Percentiles rank a stretch among this genome's conserved stretches.
These are phyloP conservation scores for Akabosia matsudoensis DNA, from an alignment of 1,140 invertebrate genomes.

Conservation along the genomic window DNA sequence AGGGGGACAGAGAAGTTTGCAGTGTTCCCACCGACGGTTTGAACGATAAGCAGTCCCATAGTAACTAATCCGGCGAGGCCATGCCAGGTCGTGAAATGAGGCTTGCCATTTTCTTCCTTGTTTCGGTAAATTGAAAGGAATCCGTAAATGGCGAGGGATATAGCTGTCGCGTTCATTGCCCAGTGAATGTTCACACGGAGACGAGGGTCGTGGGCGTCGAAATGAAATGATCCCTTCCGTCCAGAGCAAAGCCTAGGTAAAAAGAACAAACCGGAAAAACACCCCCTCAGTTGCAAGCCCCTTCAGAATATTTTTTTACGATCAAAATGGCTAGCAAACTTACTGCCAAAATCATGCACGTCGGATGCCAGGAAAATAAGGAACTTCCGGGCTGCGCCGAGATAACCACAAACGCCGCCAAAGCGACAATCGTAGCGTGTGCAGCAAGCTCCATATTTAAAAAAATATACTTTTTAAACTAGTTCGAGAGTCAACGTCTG, in stretches of 20 bases:
- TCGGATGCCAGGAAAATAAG: conserved; percentile 36
- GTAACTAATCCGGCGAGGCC: conserved; percentile 16
- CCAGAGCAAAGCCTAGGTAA: conserved; percentile 3
- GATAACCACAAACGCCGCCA: conserved; percentile 21
- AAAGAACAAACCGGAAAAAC: not conserved
- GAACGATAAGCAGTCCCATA: not conserved
- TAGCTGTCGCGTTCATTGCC: not conserved
- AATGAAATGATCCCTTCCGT: conserved; percentile 19
- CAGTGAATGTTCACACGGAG: conserved; percentile 22
- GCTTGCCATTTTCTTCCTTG: conserved; percentile 14
- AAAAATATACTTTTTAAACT: no score
- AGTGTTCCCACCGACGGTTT: conserved; percentile 26
- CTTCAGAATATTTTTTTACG: not conserved
- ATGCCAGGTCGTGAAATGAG: conserved; percentile 23
- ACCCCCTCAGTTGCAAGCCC: no score
- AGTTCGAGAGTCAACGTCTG: no score
- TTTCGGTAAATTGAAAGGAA: conserved; percentile 30
- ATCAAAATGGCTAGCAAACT: not conserved
- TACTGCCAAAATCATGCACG: conserved; percentile 33
- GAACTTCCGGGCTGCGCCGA: conserved; percentile 25
- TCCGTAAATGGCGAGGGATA: not conserved
- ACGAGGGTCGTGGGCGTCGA: not conserved
- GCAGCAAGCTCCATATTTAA: conserved; percentile 22
- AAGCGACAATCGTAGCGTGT: conserved; percentile 9
- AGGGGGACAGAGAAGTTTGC: conserved; percentile 24